These are phyloP conservation scores for Anguilla megastoma DNA, from an alignment of 2,797 vertebrate genomes.

Conservation along the genomic window DNA sequence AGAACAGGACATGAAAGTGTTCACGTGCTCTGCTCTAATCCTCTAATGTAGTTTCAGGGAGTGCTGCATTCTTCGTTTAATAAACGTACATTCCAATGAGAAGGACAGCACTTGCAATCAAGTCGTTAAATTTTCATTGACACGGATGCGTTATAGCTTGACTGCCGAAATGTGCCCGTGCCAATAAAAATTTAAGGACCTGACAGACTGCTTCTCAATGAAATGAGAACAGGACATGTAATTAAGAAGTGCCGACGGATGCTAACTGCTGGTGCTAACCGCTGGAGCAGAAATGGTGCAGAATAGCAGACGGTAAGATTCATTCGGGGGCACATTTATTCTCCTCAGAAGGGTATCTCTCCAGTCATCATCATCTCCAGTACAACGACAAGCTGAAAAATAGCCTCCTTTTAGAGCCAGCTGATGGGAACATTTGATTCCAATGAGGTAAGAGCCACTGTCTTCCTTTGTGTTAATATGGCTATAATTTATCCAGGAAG, in stretches of 20 bases:
- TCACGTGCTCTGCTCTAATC: too few relatives aligned
- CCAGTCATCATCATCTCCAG: neutral
- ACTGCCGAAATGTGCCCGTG: neutral
- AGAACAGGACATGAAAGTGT: too few relatives aligned
- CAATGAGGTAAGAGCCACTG: neutral
- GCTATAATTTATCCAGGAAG: neutral
- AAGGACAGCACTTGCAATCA: too few relatives aligned
- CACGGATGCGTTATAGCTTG: too few relatives aligned
- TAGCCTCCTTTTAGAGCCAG: neutral
- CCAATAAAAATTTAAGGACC: too few relatives aligned
- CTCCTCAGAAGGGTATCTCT: neutral
- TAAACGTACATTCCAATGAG: too few relatives aligned
- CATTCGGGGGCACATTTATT: neutral
- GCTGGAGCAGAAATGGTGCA: neutral
- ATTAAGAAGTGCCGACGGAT: neutral
- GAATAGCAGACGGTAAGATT: neutral
- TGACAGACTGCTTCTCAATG: too few relatives aligned
- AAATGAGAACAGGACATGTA: neutral
- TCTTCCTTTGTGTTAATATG: slow-evolving; percentile 1
- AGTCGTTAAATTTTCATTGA: too few relatives aligned
- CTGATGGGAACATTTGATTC: neutral
- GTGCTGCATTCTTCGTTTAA: too few relatives aligned
- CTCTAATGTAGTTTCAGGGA: too few relatives aligned
- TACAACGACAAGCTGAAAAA: neutral
- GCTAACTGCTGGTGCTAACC: neutral